Evolutionary conservation across 2,888 invertebrate genomes (phyloP).

Genomic region (Lepas anatifera): DNA sequence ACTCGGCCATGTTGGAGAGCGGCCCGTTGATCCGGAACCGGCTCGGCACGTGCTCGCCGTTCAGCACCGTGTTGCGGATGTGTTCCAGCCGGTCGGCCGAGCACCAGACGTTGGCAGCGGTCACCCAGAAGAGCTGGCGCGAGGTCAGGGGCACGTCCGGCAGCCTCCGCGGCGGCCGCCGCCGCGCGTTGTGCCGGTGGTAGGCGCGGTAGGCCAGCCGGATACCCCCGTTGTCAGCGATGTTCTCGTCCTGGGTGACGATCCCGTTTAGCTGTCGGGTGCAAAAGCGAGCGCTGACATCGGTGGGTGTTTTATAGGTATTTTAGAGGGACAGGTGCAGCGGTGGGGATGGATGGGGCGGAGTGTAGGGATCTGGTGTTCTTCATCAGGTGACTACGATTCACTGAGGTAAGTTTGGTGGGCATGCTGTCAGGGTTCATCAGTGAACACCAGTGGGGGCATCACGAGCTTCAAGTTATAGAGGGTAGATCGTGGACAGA

Average conservation of each 20-base stretch:
- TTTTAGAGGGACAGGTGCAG: no score
- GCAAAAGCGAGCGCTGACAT: neutral
- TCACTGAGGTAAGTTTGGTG: no score
- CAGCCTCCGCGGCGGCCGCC: conserved; percentile 51
- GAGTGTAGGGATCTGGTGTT: no score
- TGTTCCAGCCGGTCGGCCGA: conserved; percentile 56
- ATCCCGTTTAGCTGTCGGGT: conserved; percentile 33
- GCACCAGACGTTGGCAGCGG: conserved; percentile 79
- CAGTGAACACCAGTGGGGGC: no score
- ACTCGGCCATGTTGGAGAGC: conserved; percentile 46
- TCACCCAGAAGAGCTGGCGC: conserved; percentile 56
- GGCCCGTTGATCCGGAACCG: conserved; percentile 48
- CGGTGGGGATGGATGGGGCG: no score
- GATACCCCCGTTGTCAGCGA: conserved; percentile 42
- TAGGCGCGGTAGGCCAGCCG: conserved; percentile 29
- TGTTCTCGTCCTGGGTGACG: conserved; percentile 39
- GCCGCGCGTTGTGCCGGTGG: conserved; percentile 28
- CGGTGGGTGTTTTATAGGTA: no score
- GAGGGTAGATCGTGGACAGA: no score
- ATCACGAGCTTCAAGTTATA: no score
- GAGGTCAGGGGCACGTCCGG: conserved; percentile 47
- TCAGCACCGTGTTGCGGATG: conserved; percentile 62
- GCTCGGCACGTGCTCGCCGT: conserved; percentile 46
- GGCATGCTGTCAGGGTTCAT: no score
- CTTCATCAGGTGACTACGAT: no score